Evolutionary conservation across 2,888 invertebrate species (phyloP), one percentile per base, ranked within the genome.

Genomic region (Digitonthophagus gazella): DNA sequence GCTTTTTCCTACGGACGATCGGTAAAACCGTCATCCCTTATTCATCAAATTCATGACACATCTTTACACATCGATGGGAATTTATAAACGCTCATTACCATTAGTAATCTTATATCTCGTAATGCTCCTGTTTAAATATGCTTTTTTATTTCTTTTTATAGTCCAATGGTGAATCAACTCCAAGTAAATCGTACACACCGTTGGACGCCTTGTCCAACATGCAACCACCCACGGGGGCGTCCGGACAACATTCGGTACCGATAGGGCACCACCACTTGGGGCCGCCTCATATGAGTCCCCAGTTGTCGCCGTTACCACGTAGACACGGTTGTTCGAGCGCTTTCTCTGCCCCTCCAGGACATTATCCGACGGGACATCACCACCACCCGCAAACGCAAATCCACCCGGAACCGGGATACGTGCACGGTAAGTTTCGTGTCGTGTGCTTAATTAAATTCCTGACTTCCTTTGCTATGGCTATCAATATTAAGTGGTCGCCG

Each of bases 121-220:
- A n/a, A n/a, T n/a, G n/a, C n/a, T n/a, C n/a, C n/a, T n/a, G n/a
- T n/a, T n/a, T n/a, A n/a, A n/a, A n/a, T n/a, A n/a, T n/a, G n/a
- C n/a, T 98, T 0, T 54, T n/a, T 54, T 11, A 16, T 16, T 18
- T 18, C 18, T 14, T 61, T 69, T 55, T 65, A 15, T 71, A 74
- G 74, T 69, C 71, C 28, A 72, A 72, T 71, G 71, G 70, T 20
- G 74, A 73, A 64, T 66, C 73, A 11, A 70, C 69, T 11, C 85
- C 85, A 19, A 83, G 78, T 83, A 90, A 90, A 79, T 89, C 93
- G 14, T 95, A 95, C 82, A 93, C 94, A 58, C 94, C 94, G 3
- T 85, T 95, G 73, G 90, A 92, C 68, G 94, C 94, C 14, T 84
- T 94, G 74, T 93, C 93, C 54, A 93, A 91, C 76, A 95, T 95